phyloP scores from a whole-genome alignment of 2,797 vertebrate species.

The Cephalopachus bancanus region DNA sequence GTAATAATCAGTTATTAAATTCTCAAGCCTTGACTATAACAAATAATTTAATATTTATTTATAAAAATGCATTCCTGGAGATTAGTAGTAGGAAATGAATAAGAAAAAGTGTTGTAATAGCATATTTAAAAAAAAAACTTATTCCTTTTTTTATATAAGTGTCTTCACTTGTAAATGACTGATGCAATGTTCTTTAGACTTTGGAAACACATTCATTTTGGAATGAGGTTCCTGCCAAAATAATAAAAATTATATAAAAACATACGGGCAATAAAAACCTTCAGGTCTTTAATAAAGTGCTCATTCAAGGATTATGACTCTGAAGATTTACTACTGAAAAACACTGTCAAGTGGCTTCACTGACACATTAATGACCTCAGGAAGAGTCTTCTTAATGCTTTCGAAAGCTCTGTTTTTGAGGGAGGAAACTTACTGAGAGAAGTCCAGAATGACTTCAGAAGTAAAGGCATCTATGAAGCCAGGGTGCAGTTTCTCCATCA shows the following conservation, averaged over 20 bases:
- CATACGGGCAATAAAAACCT: conserved; percentile 65
- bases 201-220: conserved; percentile 64
- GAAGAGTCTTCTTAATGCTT: conserved; percentile 40
- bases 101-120: background rate
- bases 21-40: background rate
- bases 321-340: conserved; percentile 77
- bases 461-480: background rate
- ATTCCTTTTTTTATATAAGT: conserved; percentile 70
- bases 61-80: conserved; percentile 5
- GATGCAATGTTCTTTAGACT: conserved; percentile 52
- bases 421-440: conserved; percentile 61
- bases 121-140: background rate
- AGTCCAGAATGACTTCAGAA: conserved; percentile 17
- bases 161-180: conserved; percentile 64
- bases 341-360: conserved; percentile 47
- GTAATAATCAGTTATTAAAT: conserved; percentile 15
- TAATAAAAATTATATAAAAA: conserved; percentile 74
- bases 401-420: conserved; percentile 68
- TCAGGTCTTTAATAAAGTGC: conserved; percentile 75
- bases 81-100: background rate
- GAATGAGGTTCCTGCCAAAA: conserved; percentile 66
- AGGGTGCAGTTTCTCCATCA: background rate
- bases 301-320: conserved; percentile 72
- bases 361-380: conserved; percentile 44
- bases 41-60: background rate